A percentile compares a stretch with the other conserved stretches of the same genome.
phyloP scores from a whole-genome alignment of 1,140 invertebrate genomes.

The Caenorhabditis briggsae region DNA sequence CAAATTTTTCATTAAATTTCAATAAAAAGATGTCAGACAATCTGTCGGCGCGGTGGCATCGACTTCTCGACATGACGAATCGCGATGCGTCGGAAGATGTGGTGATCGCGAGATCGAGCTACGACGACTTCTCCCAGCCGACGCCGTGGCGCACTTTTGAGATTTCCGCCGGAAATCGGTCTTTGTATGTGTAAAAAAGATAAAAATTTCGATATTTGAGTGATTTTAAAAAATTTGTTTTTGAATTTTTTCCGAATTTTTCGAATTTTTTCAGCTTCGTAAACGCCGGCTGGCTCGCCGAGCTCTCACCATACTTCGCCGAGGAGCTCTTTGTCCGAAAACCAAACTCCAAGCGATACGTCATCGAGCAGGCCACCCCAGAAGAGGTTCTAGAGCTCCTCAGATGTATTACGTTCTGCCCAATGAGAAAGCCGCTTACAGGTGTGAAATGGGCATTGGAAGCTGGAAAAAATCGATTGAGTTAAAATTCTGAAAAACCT shows the following conservation, averaged over 20 bases:
- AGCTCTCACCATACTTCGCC: slow-evolving; percentile 59
- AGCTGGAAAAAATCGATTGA: too few relatives aligned
- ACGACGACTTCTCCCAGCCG: slow-evolving; percentile 63
- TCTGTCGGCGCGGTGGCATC: slow-evolving; percentile 44
- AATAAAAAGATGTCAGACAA: slow-evolving; percentile 33
- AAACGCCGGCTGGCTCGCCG: slow-evolving; percentile 62
- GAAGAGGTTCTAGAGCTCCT: slow-evolving; percentile 62
- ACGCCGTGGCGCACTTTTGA: slow-evolving; percentile 59
- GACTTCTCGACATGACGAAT: slow-evolving; percentile 33
- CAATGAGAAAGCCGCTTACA: slow-evolving; percentile 59
- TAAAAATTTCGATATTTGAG: not conserved
- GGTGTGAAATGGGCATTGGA: not conserved
- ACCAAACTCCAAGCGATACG: not conserved
- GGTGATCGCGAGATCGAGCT: slow-evolving; percentile 58
- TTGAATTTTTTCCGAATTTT: slow-evolving; percentile 18
- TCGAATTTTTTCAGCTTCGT: slow-evolving; percentile 56
- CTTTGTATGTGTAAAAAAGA: slow-evolving; percentile 6
- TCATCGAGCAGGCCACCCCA: slow-evolving; percentile 53
- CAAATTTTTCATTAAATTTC: not conserved
- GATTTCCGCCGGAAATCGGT: slow-evolving; percentile 34
- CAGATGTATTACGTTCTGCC: slow-evolving; percentile 63
- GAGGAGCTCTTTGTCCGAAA: slow-evolving; percentile 47
- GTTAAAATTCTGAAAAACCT: too few relatives aligned
- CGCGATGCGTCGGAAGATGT: slow-evolving; percentile 56
- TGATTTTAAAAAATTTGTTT: slow-evolving; percentile 14